Evolutionary conservation across 2,797 vertebrate genomes (phyloP).

Genomic region (Mormyrops attenuatus): DNA sequence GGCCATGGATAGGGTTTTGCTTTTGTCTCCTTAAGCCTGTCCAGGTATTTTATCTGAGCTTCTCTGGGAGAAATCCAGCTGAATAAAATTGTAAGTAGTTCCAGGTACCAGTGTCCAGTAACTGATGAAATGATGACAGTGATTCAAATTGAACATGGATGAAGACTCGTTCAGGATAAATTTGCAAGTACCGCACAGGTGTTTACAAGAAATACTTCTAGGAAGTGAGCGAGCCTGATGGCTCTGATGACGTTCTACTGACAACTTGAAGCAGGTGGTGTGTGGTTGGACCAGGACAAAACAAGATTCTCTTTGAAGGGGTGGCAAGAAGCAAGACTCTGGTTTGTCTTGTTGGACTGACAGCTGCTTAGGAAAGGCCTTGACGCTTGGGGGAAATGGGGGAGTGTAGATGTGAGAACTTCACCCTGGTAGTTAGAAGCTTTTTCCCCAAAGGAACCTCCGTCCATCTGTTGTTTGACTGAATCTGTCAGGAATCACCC

Average conservation of each 20-base stretch:
- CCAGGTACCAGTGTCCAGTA: not conserved
- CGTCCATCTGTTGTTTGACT: not conserved
- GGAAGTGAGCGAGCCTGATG: not conserved
- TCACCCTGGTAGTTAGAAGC: not conserved
- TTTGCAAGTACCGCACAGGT: not conserved
- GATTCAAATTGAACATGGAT: not conserved
- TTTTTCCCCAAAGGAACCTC: not conserved
- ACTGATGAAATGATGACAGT: not conserved
- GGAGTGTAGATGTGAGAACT: not conserved
- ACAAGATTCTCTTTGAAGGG: not conserved
- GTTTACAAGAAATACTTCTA: not conserved
- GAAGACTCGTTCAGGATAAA: not conserved
- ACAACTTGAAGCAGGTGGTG: not conserved
- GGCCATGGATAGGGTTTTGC: not conserved
- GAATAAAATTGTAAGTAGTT: not conserved
- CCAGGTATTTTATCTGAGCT: not conserved
- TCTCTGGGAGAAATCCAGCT: not conserved
- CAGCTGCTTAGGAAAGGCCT: not conserved
- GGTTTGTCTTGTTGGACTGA: not conserved
- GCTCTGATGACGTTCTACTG: not conserved
- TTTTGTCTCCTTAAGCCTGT: not conserved
- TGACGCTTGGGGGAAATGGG: not conserved
- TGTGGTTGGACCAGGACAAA: not conserved
- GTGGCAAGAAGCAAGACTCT: not conserved
- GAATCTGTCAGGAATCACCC: conserved; percentile 8